A percentile compares a stretch with the other conserved stretches of the same genome.
These are phyloP conservation scores for Trissonchulus sp. DNA, from an alignment of 2,888 invertebrate genomes.

Conservation along the genomic window DNA sequence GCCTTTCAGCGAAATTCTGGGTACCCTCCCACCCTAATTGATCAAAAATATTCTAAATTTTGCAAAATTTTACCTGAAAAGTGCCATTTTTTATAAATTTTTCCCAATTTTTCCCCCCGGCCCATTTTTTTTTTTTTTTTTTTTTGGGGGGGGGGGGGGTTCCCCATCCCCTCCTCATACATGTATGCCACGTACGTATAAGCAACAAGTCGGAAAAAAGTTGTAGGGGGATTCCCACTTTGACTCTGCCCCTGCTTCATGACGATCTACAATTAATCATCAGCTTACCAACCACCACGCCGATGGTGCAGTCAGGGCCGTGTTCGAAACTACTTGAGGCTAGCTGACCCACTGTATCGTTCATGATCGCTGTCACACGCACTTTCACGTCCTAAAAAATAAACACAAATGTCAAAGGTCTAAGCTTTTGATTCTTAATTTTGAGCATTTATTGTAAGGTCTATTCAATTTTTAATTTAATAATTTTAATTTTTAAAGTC, in stretches of 20 bases:
- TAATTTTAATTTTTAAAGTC: too few relatives aligned
- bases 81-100: not conserved
- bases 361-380: constrained; percentile 51
- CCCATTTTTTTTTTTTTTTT: too few relatives aligned
- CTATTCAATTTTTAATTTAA: too few relatives aligned
- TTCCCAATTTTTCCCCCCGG: too few relatives aligned
- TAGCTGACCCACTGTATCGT: constrained; percentile 51
- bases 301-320: constrained; percentile 45
- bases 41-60: not conserved
- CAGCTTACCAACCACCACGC: constrained; percentile 29
- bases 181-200: too few relatives aligned
- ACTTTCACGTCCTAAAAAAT: constrained; percentile 46
- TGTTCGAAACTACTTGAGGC: constrained; percentile 49
- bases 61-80: not conserved
- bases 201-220: too few relatives aligned
- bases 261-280: too few relatives aligned
- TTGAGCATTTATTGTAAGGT: too few relatives aligned
- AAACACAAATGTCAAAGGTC: constrained; percentile 7
- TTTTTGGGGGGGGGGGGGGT: too few relatives aligned
- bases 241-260: too few relatives aligned
- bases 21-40: too few relatives aligned
- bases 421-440: not conserved
- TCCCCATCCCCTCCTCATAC: not conserved
- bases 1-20: not conserved
- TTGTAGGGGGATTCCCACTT: too few relatives aligned